These are phyloP conservation scores for Hylyphantes graminicola DNA, from an alignment of 1,140 invertebrate genomes.

Conservation along the genomic window DNA sequence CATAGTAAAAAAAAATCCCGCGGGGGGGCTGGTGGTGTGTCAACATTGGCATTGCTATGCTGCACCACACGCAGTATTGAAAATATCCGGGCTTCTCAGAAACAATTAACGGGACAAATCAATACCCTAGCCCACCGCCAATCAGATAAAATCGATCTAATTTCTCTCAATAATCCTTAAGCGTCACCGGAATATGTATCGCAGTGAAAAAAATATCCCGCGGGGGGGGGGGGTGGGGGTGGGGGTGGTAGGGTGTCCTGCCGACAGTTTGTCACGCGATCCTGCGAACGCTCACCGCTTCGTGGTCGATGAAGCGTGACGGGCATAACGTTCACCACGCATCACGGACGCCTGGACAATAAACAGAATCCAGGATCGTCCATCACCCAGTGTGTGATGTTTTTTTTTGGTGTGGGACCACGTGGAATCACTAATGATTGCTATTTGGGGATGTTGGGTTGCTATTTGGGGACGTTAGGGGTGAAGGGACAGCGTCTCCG, in stretches of 20 bases:
- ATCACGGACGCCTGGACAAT: slow-evolving; percentile 45
- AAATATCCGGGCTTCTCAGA: too few relatives aligned
- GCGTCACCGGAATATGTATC: too few relatives aligned
- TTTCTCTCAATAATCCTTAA: too few relatives aligned
- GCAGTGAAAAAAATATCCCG: too few relatives aligned
- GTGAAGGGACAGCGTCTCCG: not conserved
- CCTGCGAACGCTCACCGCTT: slow-evolving; percentile 57
- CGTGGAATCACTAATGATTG: slow-evolving; percentile 23
- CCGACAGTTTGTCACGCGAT: slow-evolving; percentile 57
- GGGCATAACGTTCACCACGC: slow-evolving; percentile 13
- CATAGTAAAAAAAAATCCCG: too few relatives aligned
- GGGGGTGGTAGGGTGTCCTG: not conserved
- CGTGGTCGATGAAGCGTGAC: slow-evolving; percentile 22
- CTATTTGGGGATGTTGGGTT: not conserved
- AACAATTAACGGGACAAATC: too few relatives aligned
- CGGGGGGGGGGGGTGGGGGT: too few relatives aligned
- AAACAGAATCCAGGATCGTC: slow-evolving; percentile 37
- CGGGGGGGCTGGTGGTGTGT: too few relatives aligned
- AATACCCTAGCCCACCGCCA: too few relatives aligned
- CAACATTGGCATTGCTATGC: too few relatives aligned
- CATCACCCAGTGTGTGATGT: slow-evolving; percentile 10
- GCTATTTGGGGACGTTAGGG: not conserved
- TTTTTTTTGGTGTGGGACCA: slow-evolving; percentile 7
- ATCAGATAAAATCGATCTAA: too few relatives aligned
- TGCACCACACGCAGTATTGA: too few relatives aligned